Evolutionary conservation across 2,797 vertebrate genomes (phyloP), one percentile per base, ranked within the genome.

Genomic region (Meda fulgida): DNA sequence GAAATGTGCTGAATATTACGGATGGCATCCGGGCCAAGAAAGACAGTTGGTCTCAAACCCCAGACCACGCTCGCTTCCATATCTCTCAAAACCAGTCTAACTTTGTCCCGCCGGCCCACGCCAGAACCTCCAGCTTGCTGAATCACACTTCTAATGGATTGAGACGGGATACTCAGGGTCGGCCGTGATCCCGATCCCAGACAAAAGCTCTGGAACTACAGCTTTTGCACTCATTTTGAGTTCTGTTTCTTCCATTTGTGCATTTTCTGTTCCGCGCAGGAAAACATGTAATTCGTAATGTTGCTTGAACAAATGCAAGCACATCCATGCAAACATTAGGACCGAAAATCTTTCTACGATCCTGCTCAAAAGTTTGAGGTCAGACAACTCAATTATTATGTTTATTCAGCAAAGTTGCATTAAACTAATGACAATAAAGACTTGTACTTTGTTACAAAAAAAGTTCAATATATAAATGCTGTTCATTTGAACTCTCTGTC

Each of bases 1-100:
- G 92, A 94, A 95, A 94, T 95, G 93, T 93, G 94, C 94, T 95
- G 94, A 95, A 94, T 93, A 93, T 94, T 92, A 92, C 86, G 53
- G 91, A 89, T 85, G 86, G 88, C 86, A 87, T 88, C 78, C 72
- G 0, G 88, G 93, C 93, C 94, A 95, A 95, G 88, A 93, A 93
- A 94, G 94, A 94, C 93, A 94, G 93, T 94, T 93, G 93, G 93
- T 94, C 84, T 80, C 80, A 88, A 84, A 86, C 81, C 81, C 77
- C 80, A 84, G 86, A 63, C 80, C 79, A 43, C 43, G 84, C 89
- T 88, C 7, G 60, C 90, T 91, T n/a, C 91, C 92, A 90, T 92
- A 94, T 94, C 92, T 93, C 92, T 93, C 91, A 92, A 90, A 93
- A 94, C 92, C 65, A 4, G 70, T 91, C 93, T 90, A 91, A 92